Conservation (phyloP, 2,113 vertebrate species). For the Dinomys branickii region DNA sequence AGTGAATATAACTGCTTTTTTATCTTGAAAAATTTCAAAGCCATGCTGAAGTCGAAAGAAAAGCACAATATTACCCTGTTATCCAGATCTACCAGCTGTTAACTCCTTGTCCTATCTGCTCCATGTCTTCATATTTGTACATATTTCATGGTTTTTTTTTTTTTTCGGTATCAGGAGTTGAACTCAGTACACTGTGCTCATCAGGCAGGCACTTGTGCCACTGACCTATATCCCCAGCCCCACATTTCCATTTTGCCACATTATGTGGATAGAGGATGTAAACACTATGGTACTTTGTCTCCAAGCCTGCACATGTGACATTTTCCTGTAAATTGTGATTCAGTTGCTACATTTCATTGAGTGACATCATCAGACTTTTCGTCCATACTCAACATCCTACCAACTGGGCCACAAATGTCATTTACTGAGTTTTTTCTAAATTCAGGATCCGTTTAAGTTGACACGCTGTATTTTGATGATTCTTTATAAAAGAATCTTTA, state of each 20-base stretch:
- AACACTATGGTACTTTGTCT: background rate
- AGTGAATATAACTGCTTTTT: background rate
- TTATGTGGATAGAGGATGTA: background rate
- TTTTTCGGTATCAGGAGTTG: too few species aligned
- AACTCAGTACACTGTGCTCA: too few species aligned
- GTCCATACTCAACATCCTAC: too few species aligned
- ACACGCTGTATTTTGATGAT: too few species aligned
- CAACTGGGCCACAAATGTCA: background rate
- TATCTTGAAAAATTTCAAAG: background rate
- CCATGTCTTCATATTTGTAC: background rate
- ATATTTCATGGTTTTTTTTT: too few species aligned
- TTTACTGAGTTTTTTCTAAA: background rate
- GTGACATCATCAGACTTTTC: background rate
- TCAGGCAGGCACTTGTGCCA: too few species aligned
- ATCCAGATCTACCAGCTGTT: background rate
- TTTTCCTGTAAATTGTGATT: background rate
- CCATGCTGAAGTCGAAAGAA: background rate
- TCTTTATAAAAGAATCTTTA: background rate
- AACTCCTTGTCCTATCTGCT: background rate
- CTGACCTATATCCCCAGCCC: too few species aligned
- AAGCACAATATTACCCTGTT: background rate
- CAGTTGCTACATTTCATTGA: too few species aligned
- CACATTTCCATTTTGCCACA: background rate
- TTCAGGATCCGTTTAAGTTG: background rate
- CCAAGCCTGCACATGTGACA: background rate